Base-by-base conservation (phyloP, 2,797 vertebrate species). In the Hydrophis major region DNA sequence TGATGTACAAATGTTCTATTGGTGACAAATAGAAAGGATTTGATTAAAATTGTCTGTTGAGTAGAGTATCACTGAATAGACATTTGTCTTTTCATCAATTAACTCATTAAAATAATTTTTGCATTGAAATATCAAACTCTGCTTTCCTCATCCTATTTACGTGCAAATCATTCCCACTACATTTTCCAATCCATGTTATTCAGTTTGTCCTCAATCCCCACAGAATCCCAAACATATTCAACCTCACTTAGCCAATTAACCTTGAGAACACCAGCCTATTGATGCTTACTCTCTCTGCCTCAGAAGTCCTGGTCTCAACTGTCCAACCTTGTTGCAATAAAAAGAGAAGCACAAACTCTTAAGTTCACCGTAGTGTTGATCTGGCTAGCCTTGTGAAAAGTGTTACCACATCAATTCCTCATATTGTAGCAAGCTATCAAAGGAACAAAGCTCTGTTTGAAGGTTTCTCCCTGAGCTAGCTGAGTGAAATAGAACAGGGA, bases 11-110 rank as follows among this genome's bases (percentile, higher is more conserved):
- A 87, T 92, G 1, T 20, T 95, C 6, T 91, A n/a, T 91, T 18
- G 13, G 66, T 88, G 90, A 6, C 60, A 92, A 89, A 47, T 14
- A 94, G 90, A 83, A 47, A 2, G 56, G 66, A 90, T 94, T 86
- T 83, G 55, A 50, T 53, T 12, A 42, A 32, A 28, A 50, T 56
- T 89, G 16, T 22, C 78, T 32, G 63, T 25, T 16, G 27, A 57
- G 28, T 66, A 56, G 4, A 92, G 11, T n/a, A 20, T 86, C 37
- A 27, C 22, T 66, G 74, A 69, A 12, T 86, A 37, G 42, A 37
- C 63, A 90, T 8, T 59, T 90, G 61, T 66, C 14, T 86, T 89
- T 89, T 63, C 18, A 86, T 11, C 66, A 2, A 0, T 93, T 95
- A 92, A 61, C 55, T 56, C 25, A n/a, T 28, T 60, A 90, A 69